phyloP scores from a whole-genome alignment of 1,140 invertebrate genomes.

The Drosophila bocki region DNA sequence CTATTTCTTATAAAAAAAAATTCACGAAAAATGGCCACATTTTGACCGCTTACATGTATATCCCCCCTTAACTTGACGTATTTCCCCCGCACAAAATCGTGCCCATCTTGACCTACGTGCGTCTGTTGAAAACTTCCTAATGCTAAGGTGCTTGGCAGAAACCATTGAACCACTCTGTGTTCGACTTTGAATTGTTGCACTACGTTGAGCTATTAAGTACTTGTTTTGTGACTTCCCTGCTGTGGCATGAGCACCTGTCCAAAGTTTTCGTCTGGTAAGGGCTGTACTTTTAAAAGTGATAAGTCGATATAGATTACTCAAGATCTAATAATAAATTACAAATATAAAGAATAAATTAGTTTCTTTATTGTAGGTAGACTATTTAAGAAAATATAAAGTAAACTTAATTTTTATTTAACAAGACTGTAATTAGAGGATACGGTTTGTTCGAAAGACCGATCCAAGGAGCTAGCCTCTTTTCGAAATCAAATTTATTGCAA shows the following conservation, averaged over 20 bases:
- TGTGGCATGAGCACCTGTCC: slow-evolving; percentile 12
- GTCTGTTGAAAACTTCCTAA: slow-evolving; percentile 45
- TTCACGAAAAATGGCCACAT: no score
- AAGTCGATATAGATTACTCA: no score
- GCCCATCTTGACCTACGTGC: slow-evolving; percentile 72
- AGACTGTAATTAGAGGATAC: slow-evolving; percentile 9
- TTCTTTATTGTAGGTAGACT: no score
- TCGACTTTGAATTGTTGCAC: slow-evolving; percentile 48
- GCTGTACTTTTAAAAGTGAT: not conserved
- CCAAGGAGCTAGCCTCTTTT: slow-evolving; percentile 7
- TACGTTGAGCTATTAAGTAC: slow-evolving; percentile 3
- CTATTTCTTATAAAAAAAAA: no score
- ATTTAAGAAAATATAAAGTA: no score
- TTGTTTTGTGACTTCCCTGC: slow-evolving; percentile 12
- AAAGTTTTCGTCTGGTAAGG: slow-evolving; percentile 22
- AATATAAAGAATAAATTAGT: no score
- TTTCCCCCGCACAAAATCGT: slow-evolving; percentile 56
- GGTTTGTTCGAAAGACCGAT: not conserved
- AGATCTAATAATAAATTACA: no score
- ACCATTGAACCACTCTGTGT: slow-evolving; percentile 42
- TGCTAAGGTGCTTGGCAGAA: slow-evolving; percentile 1
- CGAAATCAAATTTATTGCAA: slow-evolving; percentile 57
- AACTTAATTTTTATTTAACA: slow-evolving; percentile 3
- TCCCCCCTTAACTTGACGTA: slow-evolving; percentile 35
- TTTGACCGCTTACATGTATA: no score